These are phyloP conservation scores for Patella ulyssiponensis DNA, from an alignment of 2,888 invertebrate genomes.

Conservation along the genomic window DNA sequence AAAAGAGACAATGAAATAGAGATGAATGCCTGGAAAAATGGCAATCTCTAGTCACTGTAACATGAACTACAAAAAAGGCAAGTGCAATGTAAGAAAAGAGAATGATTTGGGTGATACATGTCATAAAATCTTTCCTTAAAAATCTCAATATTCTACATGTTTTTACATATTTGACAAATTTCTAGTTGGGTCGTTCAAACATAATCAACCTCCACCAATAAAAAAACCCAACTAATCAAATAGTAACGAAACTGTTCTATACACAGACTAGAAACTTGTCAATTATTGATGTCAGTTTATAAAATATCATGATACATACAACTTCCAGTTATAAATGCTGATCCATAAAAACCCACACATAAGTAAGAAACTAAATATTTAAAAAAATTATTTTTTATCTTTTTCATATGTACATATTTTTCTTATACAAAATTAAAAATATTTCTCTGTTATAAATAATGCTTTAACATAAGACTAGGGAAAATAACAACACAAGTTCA, in stretches of 20 bases:
- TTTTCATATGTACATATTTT: not conserved
- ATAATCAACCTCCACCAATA: too few species aligned
- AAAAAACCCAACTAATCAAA: too few species aligned
- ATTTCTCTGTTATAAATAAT: slow-evolving; percentile 9
- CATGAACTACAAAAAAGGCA: slow-evolving; percentile 6
- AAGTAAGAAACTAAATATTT: slow-evolving; percentile 5
- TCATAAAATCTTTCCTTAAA: too few species aligned
- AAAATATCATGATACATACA: not conserved
- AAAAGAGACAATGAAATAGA: slow-evolving; percentile 12
- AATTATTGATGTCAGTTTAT: too few species aligned
- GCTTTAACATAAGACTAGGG: slow-evolving; percentile 11
- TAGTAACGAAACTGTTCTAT: too few species aligned
- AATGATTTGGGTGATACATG: too few species aligned
- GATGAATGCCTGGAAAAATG: not conserved
- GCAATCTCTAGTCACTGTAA: slow-evolving; percentile 1
- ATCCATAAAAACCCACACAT: slow-evolving; percentile 10
- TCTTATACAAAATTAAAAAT: slow-evolving; percentile 12
- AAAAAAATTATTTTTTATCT: not conserved
- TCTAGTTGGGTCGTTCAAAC: too few species aligned
- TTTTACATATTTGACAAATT: too few species aligned
- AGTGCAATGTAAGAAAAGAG: slow-evolving; percentile 3
- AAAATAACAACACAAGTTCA: slow-evolving; percentile 12
- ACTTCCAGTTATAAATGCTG: slow-evolving; percentile 10
- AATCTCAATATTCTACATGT: too few species aligned
- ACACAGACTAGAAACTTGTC: too few species aligned